Conservation (phyloP, 2,888 invertebrate species). For the Ormia ochracea region DNA sequence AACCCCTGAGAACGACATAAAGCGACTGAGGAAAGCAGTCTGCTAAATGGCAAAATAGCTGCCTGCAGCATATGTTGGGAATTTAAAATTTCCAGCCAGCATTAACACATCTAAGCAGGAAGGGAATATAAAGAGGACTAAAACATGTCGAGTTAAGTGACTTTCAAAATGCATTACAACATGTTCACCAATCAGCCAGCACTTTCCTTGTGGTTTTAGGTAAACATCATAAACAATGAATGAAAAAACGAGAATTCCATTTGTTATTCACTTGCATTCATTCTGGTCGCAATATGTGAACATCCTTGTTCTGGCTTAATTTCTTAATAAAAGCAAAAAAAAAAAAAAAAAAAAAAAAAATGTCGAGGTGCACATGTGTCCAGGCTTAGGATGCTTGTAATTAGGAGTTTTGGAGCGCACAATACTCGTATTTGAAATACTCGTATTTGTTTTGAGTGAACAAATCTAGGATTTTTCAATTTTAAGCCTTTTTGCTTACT, state of each 20-base stretch:
- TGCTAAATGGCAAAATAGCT: background rate
- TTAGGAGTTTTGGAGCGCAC: background rate
- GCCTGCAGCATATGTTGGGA: slow-evolving; percentile 46
- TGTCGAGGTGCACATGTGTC: slow-evolving; percentile 50
- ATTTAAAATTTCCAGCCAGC: slow-evolving; percentile 31
- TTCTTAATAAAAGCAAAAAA: slow-evolving; percentile 48
- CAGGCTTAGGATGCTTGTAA: background rate
- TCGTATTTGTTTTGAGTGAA: slow-evolving; percentile 12
- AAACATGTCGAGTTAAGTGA: slow-evolving; percentile 20
- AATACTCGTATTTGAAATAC: too few relatives aligned
- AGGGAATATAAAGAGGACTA: slow-evolving; percentile 24
- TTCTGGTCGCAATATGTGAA: background rate
- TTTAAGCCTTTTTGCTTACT: slow-evolving; percentile 28
- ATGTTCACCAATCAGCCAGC: slow-evolving; percentile 45
- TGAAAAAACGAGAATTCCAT: background rate
- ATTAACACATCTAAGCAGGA: background rate
- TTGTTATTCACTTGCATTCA: background rate
- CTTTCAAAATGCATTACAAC: slow-evolving; percentile 21
- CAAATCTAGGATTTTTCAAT: slow-evolving; percentile 12
- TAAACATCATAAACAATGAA: slow-evolving; percentile 10
- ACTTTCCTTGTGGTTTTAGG: slow-evolving; percentile 55
- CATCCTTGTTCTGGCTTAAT: slow-evolving; percentile 33
- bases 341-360: slow-evolving; percentile 43
- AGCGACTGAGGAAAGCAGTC: slow-evolving; percentile 12
- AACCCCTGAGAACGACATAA: slow-evolving; percentile 7